Conservation (phyloP, 2,797 vertebrate genomes). For the Xerus rutilus region DNA sequence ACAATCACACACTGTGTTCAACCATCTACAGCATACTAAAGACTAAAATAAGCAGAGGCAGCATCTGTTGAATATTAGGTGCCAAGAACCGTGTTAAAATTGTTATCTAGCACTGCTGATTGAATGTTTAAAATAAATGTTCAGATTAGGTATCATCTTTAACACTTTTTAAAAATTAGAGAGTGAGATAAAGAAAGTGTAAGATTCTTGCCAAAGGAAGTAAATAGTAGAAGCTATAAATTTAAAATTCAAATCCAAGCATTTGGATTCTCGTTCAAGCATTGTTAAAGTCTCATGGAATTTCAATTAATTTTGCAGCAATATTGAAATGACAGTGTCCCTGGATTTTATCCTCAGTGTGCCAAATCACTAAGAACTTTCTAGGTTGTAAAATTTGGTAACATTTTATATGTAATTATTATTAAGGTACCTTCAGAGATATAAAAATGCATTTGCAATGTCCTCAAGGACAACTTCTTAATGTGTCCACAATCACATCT, state of each 20-base stretch:
- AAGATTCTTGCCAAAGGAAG: background rate
- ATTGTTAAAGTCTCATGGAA: background rate
- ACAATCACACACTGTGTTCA: background rate
- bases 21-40: background rate
- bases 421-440: background rate
- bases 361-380: background rate
- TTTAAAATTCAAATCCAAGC: conserved; percentile 1
- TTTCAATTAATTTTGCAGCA: background rate
- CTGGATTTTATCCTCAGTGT: background rate
- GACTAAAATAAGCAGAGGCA: background rate
- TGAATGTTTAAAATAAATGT: background rate
- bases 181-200: background rate
- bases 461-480: background rate
- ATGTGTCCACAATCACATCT: background rate
- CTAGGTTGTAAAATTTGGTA: background rate
- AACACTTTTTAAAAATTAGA: background rate
- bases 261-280: background rate
- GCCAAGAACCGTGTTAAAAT: background rate
- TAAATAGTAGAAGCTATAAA: background rate
- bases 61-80: background rate
- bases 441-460: background rate
- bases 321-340: background rate
- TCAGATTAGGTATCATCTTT: background rate
- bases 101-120: background rate
- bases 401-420: background rate